Evolutionary conservation across 2,888 invertebrate species (phyloP).

Genomic region (Brassicogethes aeneus): DNA sequence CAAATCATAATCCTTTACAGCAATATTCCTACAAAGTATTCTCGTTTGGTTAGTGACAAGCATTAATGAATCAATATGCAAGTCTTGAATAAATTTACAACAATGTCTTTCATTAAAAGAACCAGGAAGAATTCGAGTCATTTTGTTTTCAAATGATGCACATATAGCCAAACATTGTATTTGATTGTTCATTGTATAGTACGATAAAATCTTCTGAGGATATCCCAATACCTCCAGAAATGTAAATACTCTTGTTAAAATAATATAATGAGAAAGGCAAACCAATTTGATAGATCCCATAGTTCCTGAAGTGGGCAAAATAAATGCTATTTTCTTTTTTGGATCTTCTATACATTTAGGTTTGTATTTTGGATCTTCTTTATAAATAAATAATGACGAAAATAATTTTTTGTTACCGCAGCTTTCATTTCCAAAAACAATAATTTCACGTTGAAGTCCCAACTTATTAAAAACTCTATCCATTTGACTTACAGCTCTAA

Average conservation of each 20-base stretch:
- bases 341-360: constrained; percentile 24
- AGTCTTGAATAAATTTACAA: constrained; percentile 31
- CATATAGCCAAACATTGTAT: constrained; percentile 27
- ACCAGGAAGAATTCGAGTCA: constrained; percentile 24
- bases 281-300: constrained; percentile 26
- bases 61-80: constrained; percentile 26
- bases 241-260: constrained; percentile 21
- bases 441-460: constrained; percentile 4
- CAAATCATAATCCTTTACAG: constrained; percentile 18
- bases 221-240: constrained; percentile 20
- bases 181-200: constrained; percentile 29
- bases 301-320: constrained; percentile 30
- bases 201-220: constrained; percentile 27
- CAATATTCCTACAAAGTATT: constrained; percentile 24
- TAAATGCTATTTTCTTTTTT: constrained; percentile 26
- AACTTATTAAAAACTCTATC: constrained; percentile 18
- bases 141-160: constrained; percentile 23
- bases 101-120: constrained; percentile 25
- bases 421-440: constrained; percentile 20
- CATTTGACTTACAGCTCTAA: constrained; percentile 24
- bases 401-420: constrained; percentile 17
- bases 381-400: constrained; percentile 13
- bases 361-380: constrained; percentile 20
- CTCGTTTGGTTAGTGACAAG: constrained; percentile 26
- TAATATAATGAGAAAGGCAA: constrained; percentile 29